Percentiles rank a stretch among this genome's conserved stretches.
Evolutionary conservation across 1,140 invertebrate species (phyloP).

Genomic region (Trichomalopsis sarcophagae): DNA sequence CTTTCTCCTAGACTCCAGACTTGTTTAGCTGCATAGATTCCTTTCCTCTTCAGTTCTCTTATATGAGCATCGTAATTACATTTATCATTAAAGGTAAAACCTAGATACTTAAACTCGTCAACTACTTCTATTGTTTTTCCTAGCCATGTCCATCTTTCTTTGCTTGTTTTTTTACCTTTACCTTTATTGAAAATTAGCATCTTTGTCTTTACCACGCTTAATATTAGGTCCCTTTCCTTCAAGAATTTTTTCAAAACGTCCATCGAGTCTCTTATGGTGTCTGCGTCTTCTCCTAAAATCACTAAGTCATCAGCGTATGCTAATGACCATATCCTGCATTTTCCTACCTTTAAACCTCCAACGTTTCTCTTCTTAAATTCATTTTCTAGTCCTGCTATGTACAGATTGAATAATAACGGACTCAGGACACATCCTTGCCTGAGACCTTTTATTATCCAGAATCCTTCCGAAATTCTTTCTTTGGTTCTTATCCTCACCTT

Average conservation of each 20-base stretch:
- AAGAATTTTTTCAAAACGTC: conserved; percentile 7
- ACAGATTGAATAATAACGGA: conserved; percentile 65
- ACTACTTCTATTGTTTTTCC: too few relatives aligned
- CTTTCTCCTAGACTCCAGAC: too few relatives aligned
- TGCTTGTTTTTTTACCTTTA: too few relatives aligned
- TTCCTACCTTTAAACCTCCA: conserved; percentile 24
- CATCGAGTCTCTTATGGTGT: conserved; percentile 11
- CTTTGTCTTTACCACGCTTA: not conserved
- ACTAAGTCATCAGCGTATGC: conserved; percentile 36
- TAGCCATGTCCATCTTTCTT: too few relatives aligned
- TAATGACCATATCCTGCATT: conserved; percentile 14
- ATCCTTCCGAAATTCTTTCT: conserved; percentile 48
- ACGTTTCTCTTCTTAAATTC: conserved; percentile 23
- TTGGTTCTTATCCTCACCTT: conserved; percentile 43
- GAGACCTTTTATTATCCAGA: conserved; percentile 56
- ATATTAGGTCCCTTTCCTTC: conserved; percentile 14
- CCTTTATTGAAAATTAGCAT: too few relatives aligned
- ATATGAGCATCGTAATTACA: too few relatives aligned
- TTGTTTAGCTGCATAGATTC: too few relatives aligned
- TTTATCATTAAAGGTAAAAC: too few relatives aligned
- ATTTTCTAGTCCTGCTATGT: conserved; percentile 47
- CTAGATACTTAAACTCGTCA: too few relatives aligned
- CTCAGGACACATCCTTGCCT: conserved; percentile 63
- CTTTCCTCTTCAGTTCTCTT: too few relatives aligned
- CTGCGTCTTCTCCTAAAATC: conserved; percentile 4